Base-by-base conservation (phyloP, 2,797 vertebrate species). In the Hydrophis major region DNA sequence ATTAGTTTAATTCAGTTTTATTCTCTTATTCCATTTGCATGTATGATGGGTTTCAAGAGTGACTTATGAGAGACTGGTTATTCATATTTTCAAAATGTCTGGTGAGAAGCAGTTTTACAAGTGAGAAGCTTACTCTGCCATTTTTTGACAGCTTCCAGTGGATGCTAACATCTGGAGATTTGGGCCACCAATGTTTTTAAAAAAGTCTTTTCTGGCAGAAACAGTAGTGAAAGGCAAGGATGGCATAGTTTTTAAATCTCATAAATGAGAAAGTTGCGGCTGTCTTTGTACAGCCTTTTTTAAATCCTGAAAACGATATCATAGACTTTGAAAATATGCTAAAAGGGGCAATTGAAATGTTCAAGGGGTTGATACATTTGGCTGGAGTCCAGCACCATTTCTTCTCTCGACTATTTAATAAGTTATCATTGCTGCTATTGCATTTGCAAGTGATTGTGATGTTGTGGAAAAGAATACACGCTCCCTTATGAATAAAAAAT, bases 121-220 rank as follows among this genome's bases (percentile, higher is more conserved):
- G 32, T 56, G 27, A 86, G 55, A 28, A 66, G 53, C 50, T 87
- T 86, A 63, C 63, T 11, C 59, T 93, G 88, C 92, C 1, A 3
- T 25, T 91, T 91, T 94, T 90, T 94, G 88, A 93, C 91, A 93
- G 0, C 0, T 28, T 93, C 93, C 88, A 93, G 92, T 57, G 60
- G 90, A 88, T 93, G 42, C 89, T 92, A 91, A 92, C 89, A 95
- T 91, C 91, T 95, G 92, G 94, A 94, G n/a, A 93, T 88, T 28
- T 89, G 90, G 91, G 32, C 86, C 94, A 95, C 92, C 95, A 96
- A 66, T 92, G 96, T 4, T 6, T 7, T 32, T 4, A 66, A 61
- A 92, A 14, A 95, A 91, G 74, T 0, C 93, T 94, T 94, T 92
- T 50, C 50, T 86, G 91, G 74, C 63, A 92, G 86, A 56, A 87